Base-by-base conservation (phyloP, 2,113 vertebrate species). In the Muntiacus muntjak region DNA sequence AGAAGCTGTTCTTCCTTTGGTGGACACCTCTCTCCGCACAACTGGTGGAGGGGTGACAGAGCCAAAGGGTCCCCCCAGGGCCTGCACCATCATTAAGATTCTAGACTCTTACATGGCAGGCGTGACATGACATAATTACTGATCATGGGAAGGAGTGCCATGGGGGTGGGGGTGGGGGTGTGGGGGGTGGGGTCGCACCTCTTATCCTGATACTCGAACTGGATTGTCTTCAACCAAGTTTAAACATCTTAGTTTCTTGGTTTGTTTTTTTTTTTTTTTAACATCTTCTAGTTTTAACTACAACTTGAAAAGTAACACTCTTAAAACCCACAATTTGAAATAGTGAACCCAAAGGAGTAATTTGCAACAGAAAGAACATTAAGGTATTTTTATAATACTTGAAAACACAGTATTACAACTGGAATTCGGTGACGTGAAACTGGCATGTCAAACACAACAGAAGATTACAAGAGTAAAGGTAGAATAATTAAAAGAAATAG, bases 401-500 rank as follows among this genome's bases (percentile, higher is more conserved):
- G 82, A 92, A 97, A 97, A 96, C 58, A 83, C 96, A 91, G 92
- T 94, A 89, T 82, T 97, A 67, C 30, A 83, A 21, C 17, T 50
- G 58, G 62, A 97, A 97, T 95, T 87, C 15, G 30, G 78, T 52
- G n/a, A 95, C 76, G 57, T 58, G 78, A 97, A 96, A 85, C 9
- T 93, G 91, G 93, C 60, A 79, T 26, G 82, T 95, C 96, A 97
- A 91, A 81, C 67, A 94, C 92, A 97, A 92, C 21, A 60, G 45
- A 87, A 50, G 94, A 97, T 89, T 89, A 89, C 60, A 87, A 94
- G 86, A 54, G 79, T 62, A 78, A 95, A 94, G 89, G 86, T 16
- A 83, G 45, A 95, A 94, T 93, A 89, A 89, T 89, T 58, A 95
- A 95, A 90, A 96, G 89, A 96, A 95, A 93, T 13, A 89, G 62